Evolutionary conservation across 2,797 vertebrate genomes (phyloP).

Genomic region (Liasis olivaceus): DNA sequence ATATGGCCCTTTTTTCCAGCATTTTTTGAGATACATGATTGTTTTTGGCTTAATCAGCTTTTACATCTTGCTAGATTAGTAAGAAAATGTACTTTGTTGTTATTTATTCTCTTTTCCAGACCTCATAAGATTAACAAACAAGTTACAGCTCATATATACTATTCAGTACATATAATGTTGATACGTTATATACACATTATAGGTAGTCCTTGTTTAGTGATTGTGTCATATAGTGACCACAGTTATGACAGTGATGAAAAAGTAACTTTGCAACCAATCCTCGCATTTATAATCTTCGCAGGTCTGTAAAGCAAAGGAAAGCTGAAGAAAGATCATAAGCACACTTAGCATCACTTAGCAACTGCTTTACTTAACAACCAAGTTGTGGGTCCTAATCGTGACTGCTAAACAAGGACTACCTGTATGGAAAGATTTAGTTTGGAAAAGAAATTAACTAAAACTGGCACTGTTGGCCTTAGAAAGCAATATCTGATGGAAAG

Average conservation of each 20-base stretch:
- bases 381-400: not conserved
- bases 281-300: not conserved
- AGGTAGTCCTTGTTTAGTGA: not conserved
- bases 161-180: conserved; percentile 14
- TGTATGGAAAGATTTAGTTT: not conserved
- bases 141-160: not conserved
- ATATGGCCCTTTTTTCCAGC: not conserved
- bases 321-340: not conserved
- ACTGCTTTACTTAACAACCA: not conserved
- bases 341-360: not conserved
- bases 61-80: conserved; percentile 53
- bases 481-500: not conserved
- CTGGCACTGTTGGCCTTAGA: not conserved
- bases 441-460: not conserved
- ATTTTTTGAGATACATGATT: conserved; percentile 20
- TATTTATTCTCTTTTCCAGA: conserved; percentile 55
- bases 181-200: not conserved
- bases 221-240: not conserved
- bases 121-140: conserved; percentile 41
- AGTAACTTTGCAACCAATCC: not conserved
- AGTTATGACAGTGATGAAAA: not conserved
- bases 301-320: not conserved
- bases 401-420: not conserved
- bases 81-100: conserved; percentile 60
- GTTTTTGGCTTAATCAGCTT: conserved; percentile 46